Base-by-base conservation (phyloP, 92 coral and sea anemone species). In the Nematostella vectensis region DNA sequence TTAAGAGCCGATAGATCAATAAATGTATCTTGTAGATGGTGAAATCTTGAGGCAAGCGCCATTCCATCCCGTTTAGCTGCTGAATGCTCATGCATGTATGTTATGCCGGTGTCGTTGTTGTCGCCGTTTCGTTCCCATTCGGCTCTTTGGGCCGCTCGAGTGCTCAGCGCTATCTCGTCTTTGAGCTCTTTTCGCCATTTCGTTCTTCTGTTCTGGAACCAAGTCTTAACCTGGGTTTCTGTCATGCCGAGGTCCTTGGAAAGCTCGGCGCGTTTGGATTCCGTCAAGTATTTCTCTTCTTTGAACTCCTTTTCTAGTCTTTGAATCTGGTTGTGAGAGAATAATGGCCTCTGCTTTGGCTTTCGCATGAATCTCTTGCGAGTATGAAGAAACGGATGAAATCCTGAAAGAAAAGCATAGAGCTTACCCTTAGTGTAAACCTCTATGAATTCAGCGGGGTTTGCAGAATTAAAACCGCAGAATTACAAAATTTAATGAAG, bases 141-240 rank as follows among this genome's bases (percentile, higher is more conserved):
- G 40, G 8, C 15, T 4, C 21, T 11, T 11, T 45, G 17, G 9
- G 9, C 4, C 21, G 51, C 51, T 45, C 21, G 51, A 10, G 51
- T 22, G 51, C 4, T 45, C 18, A 19, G 4, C 21, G 51, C 4
- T 22, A 45, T 4, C 51, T 75, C 87, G 25, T 74, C 81, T 25
- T 85, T 85, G 2, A 75, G 73, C 52, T 85, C 95, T 38, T 85
- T 85, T 47, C 95, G 72, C 95, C 95, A 85, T 80, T 84, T 75
- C 67, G 95, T 85, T n/a, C 95, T 63, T 30, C 95, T 69, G 62
- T 85, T 85, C 54, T 85, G 95, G 50, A 85, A 85, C 95, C 95
- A 85, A 0, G 95, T 85, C 11, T 84, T 59, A 4, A 85, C 95
- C 33, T 85, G 95, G 1, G 95, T 84, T 52, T 85, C 95, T 1